phyloP scores from a whole-genome alignment of 2,113 vertebrate genomes.

The Tautogolabrus adspersus region DNA sequence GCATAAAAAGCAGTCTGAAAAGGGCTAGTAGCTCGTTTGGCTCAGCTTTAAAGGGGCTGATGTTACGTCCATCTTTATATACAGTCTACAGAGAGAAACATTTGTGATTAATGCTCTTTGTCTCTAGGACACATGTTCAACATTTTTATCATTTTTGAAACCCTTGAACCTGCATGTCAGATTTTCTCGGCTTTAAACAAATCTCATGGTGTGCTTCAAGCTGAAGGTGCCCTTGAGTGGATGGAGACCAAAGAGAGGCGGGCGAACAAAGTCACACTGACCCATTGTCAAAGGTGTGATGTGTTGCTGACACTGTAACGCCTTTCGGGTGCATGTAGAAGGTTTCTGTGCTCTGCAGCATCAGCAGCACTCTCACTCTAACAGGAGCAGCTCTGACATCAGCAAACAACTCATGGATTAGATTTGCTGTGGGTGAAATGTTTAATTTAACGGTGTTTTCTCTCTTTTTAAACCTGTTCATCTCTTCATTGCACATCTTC shows the following conservation, averaged over 20 bases:
- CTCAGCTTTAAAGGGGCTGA: too few relatives aligned
- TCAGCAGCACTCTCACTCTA: conserved; percentile 3
- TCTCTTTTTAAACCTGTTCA: not conserved
- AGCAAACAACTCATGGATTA: not conserved
- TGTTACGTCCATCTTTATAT: too few relatives aligned
- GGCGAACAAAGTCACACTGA: too few relatives aligned
- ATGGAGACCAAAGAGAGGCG: not conserved
- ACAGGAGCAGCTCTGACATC: conserved; percentile 33
- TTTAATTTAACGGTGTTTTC: not conserved
- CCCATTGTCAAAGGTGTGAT: not conserved
- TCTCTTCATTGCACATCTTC: not conserved
- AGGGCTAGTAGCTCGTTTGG: too few relatives aligned
- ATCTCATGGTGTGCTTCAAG: too few relatives aligned
- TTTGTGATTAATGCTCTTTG: too few relatives aligned
- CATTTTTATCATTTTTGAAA: too few relatives aligned
- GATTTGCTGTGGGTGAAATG: not conserved
- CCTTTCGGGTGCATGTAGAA: not conserved
- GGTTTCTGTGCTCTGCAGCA: conserved; percentile 8
- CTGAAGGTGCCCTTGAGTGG: not conserved
- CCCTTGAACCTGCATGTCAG: too few relatives aligned
- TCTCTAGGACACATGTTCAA: too few relatives aligned
- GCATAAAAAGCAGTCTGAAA: too few relatives aligned
- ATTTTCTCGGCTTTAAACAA: too few relatives aligned
- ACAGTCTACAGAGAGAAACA: too few relatives aligned
- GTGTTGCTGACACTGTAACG: not conserved